These are phyloP conservation scores for Leptinotarsa undecemlineata DNA, from an alignment of 1,140 invertebrate genomes.

Conservation along the genomic window DNA sequence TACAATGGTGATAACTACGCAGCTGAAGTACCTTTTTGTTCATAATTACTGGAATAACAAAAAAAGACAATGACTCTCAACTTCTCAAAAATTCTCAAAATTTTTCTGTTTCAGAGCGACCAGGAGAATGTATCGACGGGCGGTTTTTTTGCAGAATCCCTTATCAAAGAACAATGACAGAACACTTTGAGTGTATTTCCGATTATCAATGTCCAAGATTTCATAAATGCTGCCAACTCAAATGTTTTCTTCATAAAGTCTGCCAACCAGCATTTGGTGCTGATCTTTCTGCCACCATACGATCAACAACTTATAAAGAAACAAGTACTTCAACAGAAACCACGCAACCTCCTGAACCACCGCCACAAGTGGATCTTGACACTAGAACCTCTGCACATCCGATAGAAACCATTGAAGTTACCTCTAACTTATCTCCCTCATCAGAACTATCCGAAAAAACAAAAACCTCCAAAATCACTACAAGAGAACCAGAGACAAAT, in stretches of 20 bases:
- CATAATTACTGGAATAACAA: too few relatives aligned
- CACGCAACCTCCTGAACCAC: background rate
- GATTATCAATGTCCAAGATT: constrained; percentile 17
- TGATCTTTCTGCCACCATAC: background rate
- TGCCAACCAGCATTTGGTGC: constrained; percentile 4
- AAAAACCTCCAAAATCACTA: too few relatives aligned
- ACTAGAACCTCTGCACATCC: too few relatives aligned
- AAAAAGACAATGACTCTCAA: too few relatives aligned
- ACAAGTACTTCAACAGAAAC: background rate
- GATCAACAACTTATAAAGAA: background rate
- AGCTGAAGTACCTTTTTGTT: too few relatives aligned
- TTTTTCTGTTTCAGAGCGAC: constrained; percentile 10
- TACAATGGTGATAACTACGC: too few relatives aligned
- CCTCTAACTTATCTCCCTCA: too few relatives aligned
- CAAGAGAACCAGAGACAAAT: too few relatives aligned
- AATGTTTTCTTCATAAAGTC: constrained; percentile 17
- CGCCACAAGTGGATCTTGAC: too few relatives aligned
- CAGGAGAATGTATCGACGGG: constrained; percentile 6
- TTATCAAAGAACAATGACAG: background rate
- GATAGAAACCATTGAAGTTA: background rate
- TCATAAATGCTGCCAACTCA: constrained; percentile 14
- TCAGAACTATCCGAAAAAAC: too few relatives aligned
- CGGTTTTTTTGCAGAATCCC: constrained; percentile 1
- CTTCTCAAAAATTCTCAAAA: too few relatives aligned
- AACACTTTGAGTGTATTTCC: background rate